Evolutionary conservation across 2,113 vertebrate species (phyloP).

Genomic region (Paraplagusia blochii): DNA sequence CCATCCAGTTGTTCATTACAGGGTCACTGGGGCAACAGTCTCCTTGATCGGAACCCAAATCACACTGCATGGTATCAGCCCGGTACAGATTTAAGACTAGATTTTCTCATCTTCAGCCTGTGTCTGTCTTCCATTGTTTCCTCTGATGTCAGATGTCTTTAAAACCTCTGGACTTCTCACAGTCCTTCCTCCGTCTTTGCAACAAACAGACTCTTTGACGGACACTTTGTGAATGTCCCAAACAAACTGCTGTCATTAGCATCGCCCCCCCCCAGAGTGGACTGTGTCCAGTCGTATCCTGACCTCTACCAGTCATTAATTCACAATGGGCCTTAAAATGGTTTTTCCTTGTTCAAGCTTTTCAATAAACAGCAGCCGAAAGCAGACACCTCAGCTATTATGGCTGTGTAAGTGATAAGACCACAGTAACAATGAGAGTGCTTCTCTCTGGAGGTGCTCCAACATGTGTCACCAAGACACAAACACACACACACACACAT

Average conservation of each 20-base stretch:
- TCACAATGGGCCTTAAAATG: slow-evolving; percentile 61
- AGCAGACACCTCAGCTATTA: slow-evolving; percentile 57
- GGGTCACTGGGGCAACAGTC: no score
- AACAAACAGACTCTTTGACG: neutral
- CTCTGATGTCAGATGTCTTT: no score
- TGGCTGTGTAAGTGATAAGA: slow-evolving; percentile 59
- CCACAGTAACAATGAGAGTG: slow-evolving; percentile 34
- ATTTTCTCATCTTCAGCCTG: no score
- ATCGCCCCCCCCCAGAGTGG: neutral
- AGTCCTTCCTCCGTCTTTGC: neutral
- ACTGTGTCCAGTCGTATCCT: slow-evolving; percentile 2
- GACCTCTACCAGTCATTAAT: slow-evolving; percentile 39
- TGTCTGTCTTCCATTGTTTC: no score
- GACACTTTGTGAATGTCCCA: slow-evolving; percentile 9
- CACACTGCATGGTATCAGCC: no score
- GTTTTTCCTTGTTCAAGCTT: slow-evolving; percentile 45
- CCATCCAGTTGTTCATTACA: no score
- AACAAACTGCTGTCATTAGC: neutral
- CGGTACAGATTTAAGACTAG: no score
- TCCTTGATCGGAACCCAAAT: no score
- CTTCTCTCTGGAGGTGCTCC: slow-evolving; percentile 27
- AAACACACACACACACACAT: slow-evolving; percentile 6
- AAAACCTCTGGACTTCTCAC: no score
- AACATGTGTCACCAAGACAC: slow-evolving; percentile 3
- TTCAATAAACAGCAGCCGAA: slow-evolving; percentile 51